Evolutionary conservation across 2,797 vertebrate species (phyloP).

Genomic region (Sebastes nivosus): DNA sequence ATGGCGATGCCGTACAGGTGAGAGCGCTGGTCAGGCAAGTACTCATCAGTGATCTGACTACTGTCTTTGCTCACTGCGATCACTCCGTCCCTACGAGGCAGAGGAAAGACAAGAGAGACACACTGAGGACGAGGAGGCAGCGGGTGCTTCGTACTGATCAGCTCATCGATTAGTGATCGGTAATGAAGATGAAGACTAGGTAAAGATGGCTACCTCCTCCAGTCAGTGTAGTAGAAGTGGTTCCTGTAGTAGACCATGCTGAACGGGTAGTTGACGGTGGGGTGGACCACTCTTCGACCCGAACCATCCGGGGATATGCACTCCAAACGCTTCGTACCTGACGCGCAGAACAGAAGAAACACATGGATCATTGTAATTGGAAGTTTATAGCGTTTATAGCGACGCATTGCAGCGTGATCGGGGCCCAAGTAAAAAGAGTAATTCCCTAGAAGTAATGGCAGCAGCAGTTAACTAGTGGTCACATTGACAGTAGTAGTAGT

Average conservation of each 20-base stretch:
- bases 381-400: too few relatives aligned
- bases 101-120: background rate
- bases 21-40: slow-evolving; percentile 94
- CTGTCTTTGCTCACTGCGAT: slow-evolving; percentile 87
- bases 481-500: background rate
- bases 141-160: background rate
- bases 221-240: slow-evolving; percentile 98
- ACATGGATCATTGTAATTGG: background rate
- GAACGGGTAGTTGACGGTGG: slow-evolving; percentile 95
- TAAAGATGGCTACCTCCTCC: slow-evolving; percentile 87
- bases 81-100: slow-evolving; percentile 89
- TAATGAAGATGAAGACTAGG: background rate
- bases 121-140: background rate
- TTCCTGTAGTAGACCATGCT: slow-evolving; percentile 88
- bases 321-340: slow-evolving; percentile 96
- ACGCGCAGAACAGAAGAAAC: background rate
- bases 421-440: too few relatives aligned
- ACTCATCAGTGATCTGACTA: slow-evolving; percentile 89
- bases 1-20: slow-evolving; percentile 96
- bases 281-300: slow-evolving; percentile 85
- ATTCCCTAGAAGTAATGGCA: too few relatives aligned
- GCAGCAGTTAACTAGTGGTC: too few relatives aligned
- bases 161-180: background rate
- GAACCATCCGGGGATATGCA: slow-evolving; percentile 88
- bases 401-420: too few relatives aligned